A percentile compares a stretch with the other conserved stretches of the same genome.
phyloP scores from a whole-genome alignment of 2,888 invertebrate species.

The Apodemia duryi region DNA sequence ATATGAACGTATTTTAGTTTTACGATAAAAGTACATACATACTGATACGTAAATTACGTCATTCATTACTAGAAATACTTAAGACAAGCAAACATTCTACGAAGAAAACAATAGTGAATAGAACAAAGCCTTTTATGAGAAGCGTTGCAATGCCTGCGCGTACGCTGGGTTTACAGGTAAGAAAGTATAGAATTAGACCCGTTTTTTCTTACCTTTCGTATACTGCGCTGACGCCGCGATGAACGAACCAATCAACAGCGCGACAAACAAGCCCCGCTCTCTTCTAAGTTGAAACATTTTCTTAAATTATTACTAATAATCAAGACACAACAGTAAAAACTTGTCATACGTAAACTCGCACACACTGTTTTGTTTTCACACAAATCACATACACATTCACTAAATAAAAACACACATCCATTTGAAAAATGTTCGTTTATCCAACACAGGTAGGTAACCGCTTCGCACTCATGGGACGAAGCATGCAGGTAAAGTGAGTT shows the following conservation, averaged over 20 bases:
- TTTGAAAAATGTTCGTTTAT: slow-evolving; percentile 78
- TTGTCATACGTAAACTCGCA: slow-evolving; percentile 62
- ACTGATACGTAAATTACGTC: slow-evolving; percentile 23
- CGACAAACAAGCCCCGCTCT: slow-evolving; percentile 57
- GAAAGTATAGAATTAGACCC: slow-evolving; percentile 41
- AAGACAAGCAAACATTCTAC: slow-evolving; percentile 33
- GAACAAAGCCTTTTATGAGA: slow-evolving; percentile 54
- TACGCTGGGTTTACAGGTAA: slow-evolving; percentile 50
- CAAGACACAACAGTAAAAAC: slow-evolving; percentile 68
- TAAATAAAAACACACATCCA: slow-evolving; percentile 72
- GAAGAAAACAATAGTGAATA: slow-evolving; percentile 56
- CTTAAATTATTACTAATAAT: slow-evolving; percentile 55
- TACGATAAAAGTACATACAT: neutral
- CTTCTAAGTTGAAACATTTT: slow-evolving; percentile 61
- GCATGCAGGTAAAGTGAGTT: slow-evolving; percentile 69
- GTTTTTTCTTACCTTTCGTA: slow-evolving; percentile 67
- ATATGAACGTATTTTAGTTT: neutral
- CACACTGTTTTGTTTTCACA: slow-evolving; percentile 63
- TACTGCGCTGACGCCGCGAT: slow-evolving; percentile 67
- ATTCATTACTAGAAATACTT: slow-evolving; percentile 23
- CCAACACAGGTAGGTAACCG: slow-evolving; percentile 60
- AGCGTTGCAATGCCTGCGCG: slow-evolving; percentile 44
- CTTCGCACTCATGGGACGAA: slow-evolving; percentile 62
- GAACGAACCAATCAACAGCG: slow-evolving; percentile 58
- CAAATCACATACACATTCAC: slow-evolving; percentile 74